Base-by-base conservation (phyloP, 2,888 invertebrate species). In the Ptychoptera contaminata region DNA sequence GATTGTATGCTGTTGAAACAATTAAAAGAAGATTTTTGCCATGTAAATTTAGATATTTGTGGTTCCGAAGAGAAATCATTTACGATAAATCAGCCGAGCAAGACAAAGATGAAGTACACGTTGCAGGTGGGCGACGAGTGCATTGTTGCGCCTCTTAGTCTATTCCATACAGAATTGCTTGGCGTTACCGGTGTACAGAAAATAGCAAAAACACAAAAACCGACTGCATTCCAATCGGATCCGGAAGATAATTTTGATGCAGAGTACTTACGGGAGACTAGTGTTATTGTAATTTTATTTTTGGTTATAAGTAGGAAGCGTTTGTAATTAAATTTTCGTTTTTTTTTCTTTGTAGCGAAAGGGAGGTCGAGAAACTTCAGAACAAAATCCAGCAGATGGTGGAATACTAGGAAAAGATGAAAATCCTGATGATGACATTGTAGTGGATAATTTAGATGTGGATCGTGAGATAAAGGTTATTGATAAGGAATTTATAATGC, bases 211-310 rank as follows among this genome's bases (percentile, higher is more conserved):
- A 77, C 79, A 10, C 87, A 87, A 56, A 78, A 73, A 52, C 62
- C 76, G 37, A 67, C 71, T 41, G 80, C 88, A 3, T 70, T 72
- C 47, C 67, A 73, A 5, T 71, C 74, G 50, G 91, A 93, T 58
- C 80, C 91, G 0, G 90, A 91, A 63, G 94, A 94, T 67, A 91
- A 91, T 2, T 88, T 90, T 59, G 93, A 94, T 69, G 88, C 88
- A 11, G 84, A 86, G 58, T 94, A 90, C 59, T 68, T 94, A 10
- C 72, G 87, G 49, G 93, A 93, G 68, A 93, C 88, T 1, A 82
- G 88, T 51, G 76, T 76, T 60, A 61, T 31, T 31, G 23, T 23
- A 23, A 23, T 5, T 5, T 23, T 3, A 23, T 5, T 23, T 23
- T 7, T 23, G 4, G 23, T 23, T n/a, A 23, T 23, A 5, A 37